Evolutionary conservation across 2,888 invertebrate species (phyloP).

Genomic region (Diabrotica balteata): DNA sequence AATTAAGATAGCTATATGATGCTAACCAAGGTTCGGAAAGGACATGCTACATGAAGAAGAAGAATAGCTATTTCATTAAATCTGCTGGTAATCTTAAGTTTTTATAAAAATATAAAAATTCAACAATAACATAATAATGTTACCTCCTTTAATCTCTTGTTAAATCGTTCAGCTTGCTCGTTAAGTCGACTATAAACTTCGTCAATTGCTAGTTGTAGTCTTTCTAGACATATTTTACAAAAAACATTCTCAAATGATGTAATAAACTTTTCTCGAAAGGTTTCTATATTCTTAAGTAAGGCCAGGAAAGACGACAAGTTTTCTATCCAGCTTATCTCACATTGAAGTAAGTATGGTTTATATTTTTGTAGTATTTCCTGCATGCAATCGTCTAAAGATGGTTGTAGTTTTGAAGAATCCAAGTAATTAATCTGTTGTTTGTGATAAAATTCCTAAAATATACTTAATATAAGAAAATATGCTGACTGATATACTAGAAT

Average conservation of each 20-base stretch:
- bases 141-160: constrained; percentile 27
- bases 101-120: background rate
- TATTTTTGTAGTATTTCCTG: constrained; percentile 46
- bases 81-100: too few species aligned
- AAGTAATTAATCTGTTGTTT: constrained; percentile 41
- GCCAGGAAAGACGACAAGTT: constrained; percentile 34
- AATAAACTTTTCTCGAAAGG: constrained; percentile 30
- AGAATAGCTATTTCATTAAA: too few species aligned
- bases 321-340: constrained; percentile 50
- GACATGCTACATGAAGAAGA: too few species aligned
- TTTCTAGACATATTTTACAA: constrained; percentile 11
- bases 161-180: constrained; percentile 24
- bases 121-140: background rate
- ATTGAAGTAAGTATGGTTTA: constrained; percentile 47
- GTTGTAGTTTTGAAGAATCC: constrained; percentile 41
- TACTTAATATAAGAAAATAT: background rate
- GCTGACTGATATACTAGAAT: too few species aligned
- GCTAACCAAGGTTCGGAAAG: too few species aligned
- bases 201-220: background rate
- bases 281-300: constrained; percentile 28
- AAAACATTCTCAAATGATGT: constrained; percentile 19
- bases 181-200: constrained; percentile 19
- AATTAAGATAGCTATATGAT: too few species aligned
- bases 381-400: constrained; percentile 45
- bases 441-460: constrained; percentile 47